Evolutionary conservation across 1,140 invertebrate species (phyloP).

Genomic region (Scaptodrosophila lebanonensis): DNA sequence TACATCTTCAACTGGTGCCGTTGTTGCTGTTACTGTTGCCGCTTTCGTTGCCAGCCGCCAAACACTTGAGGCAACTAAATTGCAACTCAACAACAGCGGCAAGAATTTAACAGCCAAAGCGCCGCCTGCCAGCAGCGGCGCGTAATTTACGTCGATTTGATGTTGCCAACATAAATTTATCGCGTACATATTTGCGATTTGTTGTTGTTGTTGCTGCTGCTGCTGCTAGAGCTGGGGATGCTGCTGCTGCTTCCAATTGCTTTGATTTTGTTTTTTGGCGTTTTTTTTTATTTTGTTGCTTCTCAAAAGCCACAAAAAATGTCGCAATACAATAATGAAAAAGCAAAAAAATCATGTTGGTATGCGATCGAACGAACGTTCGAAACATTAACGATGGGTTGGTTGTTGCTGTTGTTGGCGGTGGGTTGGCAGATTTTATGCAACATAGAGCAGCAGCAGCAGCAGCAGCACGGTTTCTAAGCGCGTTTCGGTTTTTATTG

Average conservation of each 20-base stretch:
- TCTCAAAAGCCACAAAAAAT: conserved; percentile 67
- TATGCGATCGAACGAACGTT: conserved; percentile 35
- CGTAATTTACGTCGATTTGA: conserved; percentile 74
- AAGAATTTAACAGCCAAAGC: conserved; percentile 74
- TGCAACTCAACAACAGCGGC: conserved; percentile 34
- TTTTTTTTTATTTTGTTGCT: neutral
- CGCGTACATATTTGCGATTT: conserved; percentile 66
- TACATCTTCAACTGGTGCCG: conserved; percentile 50
- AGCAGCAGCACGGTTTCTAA: conserved; percentile 44
- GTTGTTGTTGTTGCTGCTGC: conserved; percentile 54
- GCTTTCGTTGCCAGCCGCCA: conserved; percentile 9
- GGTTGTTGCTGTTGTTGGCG: conserved; percentile 11
- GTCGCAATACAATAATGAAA: conserved; percentile 73
- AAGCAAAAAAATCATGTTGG: conserved; percentile 70
- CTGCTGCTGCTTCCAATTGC: conserved; percentile 47
- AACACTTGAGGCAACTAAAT: conserved; percentile 24
- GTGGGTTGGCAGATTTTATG: conserved; percentile 34
- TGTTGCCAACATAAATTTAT: conserved; percentile 73
- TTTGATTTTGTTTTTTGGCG: conserved; percentile 61
- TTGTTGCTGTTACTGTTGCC: conserved; percentile 19
- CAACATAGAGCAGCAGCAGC: conserved; percentile 30
- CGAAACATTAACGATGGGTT: conserved; percentile 21
- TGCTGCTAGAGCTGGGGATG: conserved; percentile 9
- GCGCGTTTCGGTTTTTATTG: conserved; percentile 59
- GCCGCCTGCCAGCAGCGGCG: conserved; percentile 58